phyloP scores from a whole-genome alignment of 1,140 invertebrate genomes.

The Wiebesia pumilae region DNA sequence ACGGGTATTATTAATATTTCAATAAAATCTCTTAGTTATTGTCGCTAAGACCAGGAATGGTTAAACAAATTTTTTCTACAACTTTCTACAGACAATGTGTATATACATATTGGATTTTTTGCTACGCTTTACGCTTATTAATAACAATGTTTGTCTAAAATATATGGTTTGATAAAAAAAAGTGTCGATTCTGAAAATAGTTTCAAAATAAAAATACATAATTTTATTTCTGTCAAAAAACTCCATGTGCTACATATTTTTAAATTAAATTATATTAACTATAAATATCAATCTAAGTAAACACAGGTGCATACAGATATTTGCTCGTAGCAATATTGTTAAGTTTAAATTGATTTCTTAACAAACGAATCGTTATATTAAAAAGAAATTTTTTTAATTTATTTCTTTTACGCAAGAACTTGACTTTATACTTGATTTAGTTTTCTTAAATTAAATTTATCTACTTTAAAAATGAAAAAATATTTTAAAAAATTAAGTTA shows the following conservation, averaged over 20 bases:
- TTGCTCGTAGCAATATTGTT: too few species aligned
- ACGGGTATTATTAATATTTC: background rate
- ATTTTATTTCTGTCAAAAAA: too few species aligned
- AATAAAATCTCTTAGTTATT: background rate
- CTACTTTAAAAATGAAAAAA: background rate
- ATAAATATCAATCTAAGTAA: too few species aligned
- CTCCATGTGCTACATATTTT: too few species aligned
- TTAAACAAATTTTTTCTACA: background rate
- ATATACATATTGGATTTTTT: background rate
- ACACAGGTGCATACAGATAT: too few species aligned
- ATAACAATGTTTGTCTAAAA: background rate
- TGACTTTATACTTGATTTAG: background rate
- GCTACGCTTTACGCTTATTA: background rate
- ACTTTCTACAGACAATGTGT: background rate
- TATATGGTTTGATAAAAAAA: background rate
- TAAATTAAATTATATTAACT: too few species aligned
- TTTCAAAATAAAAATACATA: too few species aligned
- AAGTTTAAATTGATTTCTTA: too few species aligned
- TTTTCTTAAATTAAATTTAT: background rate
- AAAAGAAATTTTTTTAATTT: too few species aligned
- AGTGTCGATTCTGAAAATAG: background rate
- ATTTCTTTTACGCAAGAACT: too few species aligned
- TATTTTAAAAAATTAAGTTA: background rate
- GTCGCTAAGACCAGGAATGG: background rate
- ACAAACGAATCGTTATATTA: too few species aligned